A percentile compares a stretch with the other conserved stretches of the same genome.
Evolutionary conservation across 2,797 vertebrate species (phyloP).

Genomic region (Silurus aristotelis): DNA sequence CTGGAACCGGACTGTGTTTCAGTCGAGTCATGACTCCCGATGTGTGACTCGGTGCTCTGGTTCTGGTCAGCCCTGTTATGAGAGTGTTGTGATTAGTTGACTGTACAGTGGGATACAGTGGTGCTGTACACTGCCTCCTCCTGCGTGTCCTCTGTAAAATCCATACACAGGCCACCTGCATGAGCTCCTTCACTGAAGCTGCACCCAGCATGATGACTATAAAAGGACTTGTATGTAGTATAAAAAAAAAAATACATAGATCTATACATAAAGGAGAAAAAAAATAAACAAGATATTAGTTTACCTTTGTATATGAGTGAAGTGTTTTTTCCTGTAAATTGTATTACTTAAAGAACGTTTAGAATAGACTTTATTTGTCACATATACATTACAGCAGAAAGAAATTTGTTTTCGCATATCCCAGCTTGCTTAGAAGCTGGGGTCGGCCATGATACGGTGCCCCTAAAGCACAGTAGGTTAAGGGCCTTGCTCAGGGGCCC

Average conservation of each 20-base stretch:
- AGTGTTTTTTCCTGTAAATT: constrained; percentile 44
- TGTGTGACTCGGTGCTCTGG: constrained; percentile 43
- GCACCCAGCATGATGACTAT: constrained; percentile 82
- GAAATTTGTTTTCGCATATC: too few species aligned
- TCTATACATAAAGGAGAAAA: constrained; percentile 62
- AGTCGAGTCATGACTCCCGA: constrained; percentile 34
- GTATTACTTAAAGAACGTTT: not conserved
- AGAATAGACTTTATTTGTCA: too few species aligned
- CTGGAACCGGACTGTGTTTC: constrained; percentile 40
- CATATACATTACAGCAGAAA: too few species aligned
- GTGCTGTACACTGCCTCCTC: constrained; percentile 42
- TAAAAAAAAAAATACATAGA: constrained; percentile 61
- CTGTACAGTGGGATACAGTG: constrained; percentile 55
- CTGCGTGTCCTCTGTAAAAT: constrained; percentile 66
- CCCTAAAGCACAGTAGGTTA: too few species aligned
- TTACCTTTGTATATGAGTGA: constrained; percentile 73
- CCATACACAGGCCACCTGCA: constrained; percentile 74
- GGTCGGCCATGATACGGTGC: too few species aligned
- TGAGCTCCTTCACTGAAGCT: constrained; percentile 81
- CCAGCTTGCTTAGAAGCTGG: too few species aligned
- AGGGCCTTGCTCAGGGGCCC: too few species aligned
- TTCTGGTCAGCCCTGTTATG: constrained; percentile 55
- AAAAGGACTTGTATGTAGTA: constrained; percentile 79
- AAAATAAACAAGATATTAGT: constrained; percentile 82
- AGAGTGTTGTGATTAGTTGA: constrained; percentile 60